A percentile compares a stretch with the other conserved stretches of the same genome.
phyloP scores from a whole-genome alignment of 2,797 vertebrate species.

The Semaprochilodus insignis region DNA sequence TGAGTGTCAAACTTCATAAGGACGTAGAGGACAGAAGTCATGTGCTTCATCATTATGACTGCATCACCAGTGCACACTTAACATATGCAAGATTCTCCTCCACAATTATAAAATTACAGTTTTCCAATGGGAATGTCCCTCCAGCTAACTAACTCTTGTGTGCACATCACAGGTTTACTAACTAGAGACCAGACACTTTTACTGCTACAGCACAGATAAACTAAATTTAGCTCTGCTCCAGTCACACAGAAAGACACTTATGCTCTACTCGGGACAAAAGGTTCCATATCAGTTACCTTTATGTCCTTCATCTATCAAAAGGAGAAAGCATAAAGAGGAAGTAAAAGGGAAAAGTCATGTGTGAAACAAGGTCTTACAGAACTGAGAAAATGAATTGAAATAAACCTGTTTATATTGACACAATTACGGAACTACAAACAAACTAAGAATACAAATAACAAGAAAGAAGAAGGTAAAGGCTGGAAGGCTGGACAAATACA shows the following conservation, averaged over 20 bases:
- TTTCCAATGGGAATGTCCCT: too few species aligned
- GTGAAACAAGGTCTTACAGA: neutral
- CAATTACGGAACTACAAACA: neutral
- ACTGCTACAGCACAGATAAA: neutral
- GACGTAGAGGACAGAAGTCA: slow-evolving; percentile 29
- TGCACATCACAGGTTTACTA: too few species aligned
- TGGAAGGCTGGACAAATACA: neutral
- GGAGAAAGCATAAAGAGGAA: slow-evolving; percentile 56
- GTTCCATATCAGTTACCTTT: slow-evolving; percentile 71
- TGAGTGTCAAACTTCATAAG: slow-evolving; percentile 89
- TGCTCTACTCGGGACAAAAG: slow-evolving; percentile 18
- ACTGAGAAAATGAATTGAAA: neutral
- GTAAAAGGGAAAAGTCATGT: neutral
- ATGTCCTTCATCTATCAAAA: slow-evolving; percentile 84
- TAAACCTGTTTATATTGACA: too few species aligned
- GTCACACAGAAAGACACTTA: neutral
- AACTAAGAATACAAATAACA: neutral
- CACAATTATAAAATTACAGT: neutral
- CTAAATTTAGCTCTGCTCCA: neutral
- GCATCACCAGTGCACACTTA: too few species aligned
- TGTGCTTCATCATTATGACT: neutral
- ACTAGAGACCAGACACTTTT: neutral
- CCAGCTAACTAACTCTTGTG: too few species aligned
- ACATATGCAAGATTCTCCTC: too few species aligned
- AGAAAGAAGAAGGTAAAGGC: neutral